Percentiles rank a stretch among this genome's conserved stretches.
These are phyloP conservation scores for Pyrocoelia pectoralis DNA, from an alignment of 2,888 invertebrate genomes.

Conservation along the genomic window DNA sequence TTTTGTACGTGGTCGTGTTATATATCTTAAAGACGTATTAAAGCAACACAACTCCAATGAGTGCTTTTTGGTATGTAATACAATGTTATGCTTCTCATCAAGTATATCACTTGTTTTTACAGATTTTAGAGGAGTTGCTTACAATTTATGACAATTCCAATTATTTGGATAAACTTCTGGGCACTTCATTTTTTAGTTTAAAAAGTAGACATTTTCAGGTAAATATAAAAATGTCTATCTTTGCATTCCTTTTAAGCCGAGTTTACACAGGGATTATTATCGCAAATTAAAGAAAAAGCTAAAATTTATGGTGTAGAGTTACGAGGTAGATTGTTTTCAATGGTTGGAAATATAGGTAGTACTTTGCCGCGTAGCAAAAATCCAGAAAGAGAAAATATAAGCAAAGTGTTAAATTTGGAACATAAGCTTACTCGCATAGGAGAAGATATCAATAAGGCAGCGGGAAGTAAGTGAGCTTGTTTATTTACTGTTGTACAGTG, in stretches of 20 bases:
- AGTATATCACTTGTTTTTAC: no score
- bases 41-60: slow-evolving; percentile 15
- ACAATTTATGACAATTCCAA: slow-evolving; percentile 87
- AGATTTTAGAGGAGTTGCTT: slow-evolving; percentile 80
- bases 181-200: slow-evolving; percentile 78
- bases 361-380: slow-evolving; percentile 44
- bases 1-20: slow-evolving; percentile 55
- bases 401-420: slow-evolving; percentile 56
- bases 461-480: slow-evolving; percentile 46
- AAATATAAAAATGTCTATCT: slow-evolving; percentile 50
- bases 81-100: no score
- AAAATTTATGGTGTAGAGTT: slow-evolving; percentile 79
- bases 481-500: no score
- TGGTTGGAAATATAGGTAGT: slow-evolving; percentile 46
- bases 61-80: slow-evolving; percentile 9
- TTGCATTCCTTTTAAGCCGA: no score
- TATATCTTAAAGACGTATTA: slow-evolving; percentile 63
- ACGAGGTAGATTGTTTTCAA: slow-evolving; percentile 53
- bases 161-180: slow-evolving; percentile 84
- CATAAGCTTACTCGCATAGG: slow-evolving; percentile 54
- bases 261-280: slow-evolving; percentile 70
- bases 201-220: slow-evolving; percentile 73
- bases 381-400: slow-evolving; percentile 57
- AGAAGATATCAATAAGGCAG: slow-evolving; percentile 46
- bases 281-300: slow-evolving; percentile 78